Evolutionary conservation across 2,113 vertebrate species (phyloP).

Genomic region (Plotosus lineatus): DNA sequence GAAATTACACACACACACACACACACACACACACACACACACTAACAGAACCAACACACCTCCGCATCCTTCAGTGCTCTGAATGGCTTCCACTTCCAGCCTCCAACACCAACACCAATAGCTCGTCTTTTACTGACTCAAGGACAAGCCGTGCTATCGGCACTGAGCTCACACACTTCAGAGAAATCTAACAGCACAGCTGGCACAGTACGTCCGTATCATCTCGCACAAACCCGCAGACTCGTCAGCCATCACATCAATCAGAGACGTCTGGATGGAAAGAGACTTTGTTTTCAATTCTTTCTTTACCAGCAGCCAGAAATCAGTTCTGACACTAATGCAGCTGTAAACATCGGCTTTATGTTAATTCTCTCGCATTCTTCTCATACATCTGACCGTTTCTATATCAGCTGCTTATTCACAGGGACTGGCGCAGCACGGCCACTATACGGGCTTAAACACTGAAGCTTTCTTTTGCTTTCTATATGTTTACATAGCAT

Average conservation of each 20-base stretch:
- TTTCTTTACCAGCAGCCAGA: not conserved
- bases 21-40: not conserved
- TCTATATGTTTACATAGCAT: not conserved
- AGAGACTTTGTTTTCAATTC: not conserved
- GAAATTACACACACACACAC: not conserved
- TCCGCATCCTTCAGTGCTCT: not conserved
- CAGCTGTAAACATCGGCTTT: not conserved
- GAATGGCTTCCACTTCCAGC: not conserved
- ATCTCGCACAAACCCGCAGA: conserved; percentile 9
- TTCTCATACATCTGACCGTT: not conserved
- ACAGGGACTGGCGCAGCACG: not conserved
- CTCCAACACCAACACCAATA: not conserved
- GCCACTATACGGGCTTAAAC: not conserved
- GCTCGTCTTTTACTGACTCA: not conserved
- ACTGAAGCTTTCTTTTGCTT: not conserved
- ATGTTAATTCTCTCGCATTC: not conserved
- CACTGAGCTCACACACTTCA: not conserved
- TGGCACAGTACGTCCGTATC: not conserved
- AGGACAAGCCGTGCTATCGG: conserved; percentile 8
- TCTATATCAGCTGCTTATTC: not conserved
- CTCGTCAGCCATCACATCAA: not conserved
- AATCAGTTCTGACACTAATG: not conserved
- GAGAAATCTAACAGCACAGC: not conserved
- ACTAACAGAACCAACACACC: conserved; percentile 17
- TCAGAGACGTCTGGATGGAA: not conserved